These are phyloP conservation scores for Diuraphis noxia DNA, from an alignment of 1,140 invertebrate genomes.

Conservation along the genomic window DNA sequence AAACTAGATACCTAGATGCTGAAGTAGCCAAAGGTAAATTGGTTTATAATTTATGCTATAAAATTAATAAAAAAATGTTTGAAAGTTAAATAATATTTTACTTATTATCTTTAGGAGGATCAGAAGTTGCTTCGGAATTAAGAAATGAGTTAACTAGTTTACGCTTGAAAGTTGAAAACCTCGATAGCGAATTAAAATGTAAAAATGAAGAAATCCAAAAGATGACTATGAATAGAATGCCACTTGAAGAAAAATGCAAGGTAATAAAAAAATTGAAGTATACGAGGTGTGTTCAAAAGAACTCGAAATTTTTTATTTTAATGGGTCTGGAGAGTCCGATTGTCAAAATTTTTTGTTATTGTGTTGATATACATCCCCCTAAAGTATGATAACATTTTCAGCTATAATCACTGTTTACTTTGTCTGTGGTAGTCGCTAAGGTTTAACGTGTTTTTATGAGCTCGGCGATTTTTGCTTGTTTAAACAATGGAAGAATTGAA, in stretches of 20 bases:
- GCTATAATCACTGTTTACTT: too few species aligned
- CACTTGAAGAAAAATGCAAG: slow-evolving; percentile 58
- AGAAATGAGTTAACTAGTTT: slow-evolving; percentile 69
- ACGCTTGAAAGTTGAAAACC: slow-evolving; percentile 73
- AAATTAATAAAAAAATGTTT: background rate
- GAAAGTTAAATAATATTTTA: background rate
- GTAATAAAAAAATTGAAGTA: slow-evolving; percentile 48
- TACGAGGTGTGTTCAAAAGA: too few species aligned
- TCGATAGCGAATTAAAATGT: slow-evolving; percentile 75
- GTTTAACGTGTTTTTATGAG: too few species aligned
- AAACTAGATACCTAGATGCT: slow-evolving; percentile 74
- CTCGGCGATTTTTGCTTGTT: too few species aligned
- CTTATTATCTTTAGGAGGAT: slow-evolving; percentile 58
- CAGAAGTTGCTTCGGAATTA: slow-evolving; percentile 63
- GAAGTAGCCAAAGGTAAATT: slow-evolving; percentile 70
- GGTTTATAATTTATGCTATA: background rate
- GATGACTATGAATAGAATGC: slow-evolving; percentile 56
- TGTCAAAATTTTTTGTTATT: too few species aligned
- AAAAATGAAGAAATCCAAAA: slow-evolving; percentile 78
- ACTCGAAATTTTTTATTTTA: too few species aligned
- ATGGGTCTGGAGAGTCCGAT: too few species aligned
- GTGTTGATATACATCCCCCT: too few species aligned
- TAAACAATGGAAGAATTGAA: too few species aligned
- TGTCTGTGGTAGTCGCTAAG: too few species aligned
- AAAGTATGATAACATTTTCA: too few species aligned